Base-by-base conservation (phyloP, 2,888 invertebrate genomes). In the Anodontia alba region DNA sequence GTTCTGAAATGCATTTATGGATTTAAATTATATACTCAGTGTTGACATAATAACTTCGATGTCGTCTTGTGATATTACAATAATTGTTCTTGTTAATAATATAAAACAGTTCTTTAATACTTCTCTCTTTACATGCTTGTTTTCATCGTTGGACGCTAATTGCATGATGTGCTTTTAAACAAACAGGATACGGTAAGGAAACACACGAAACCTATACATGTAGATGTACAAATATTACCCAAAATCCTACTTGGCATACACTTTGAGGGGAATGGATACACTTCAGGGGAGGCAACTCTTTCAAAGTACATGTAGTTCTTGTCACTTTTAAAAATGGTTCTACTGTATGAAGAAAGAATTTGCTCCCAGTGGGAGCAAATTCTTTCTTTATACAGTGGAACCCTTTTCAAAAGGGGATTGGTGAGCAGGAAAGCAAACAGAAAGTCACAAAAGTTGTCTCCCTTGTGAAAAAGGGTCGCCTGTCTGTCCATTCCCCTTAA, bases 161-260 rank as follows among this genome's bases (percentile, higher is more conserved):
- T 79, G 85, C 87, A 84, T 83, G 85, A 82, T 72, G 80, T 82
- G 79, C 77, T 80, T 81, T 62, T 66, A 73, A 75, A 42, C 81
- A 81, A 49, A 76, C 84, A 89, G 88, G 88, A 89, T 43, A 75
- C 78, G 88, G 88, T 89, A 89, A 89, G 88, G 75, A 73, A 62
- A 69, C 49, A 78, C 70, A 38, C 15, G 54, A 12, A 54, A 80
- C 72, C n/a, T 46, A 8, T 17, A 46, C 23, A 54, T 26, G 26
- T 54, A 54, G 54, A 8, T 26, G 17, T 54, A 8, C 23, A 54
- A 26, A 54, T 54, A 26, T 20, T 26, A 54, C 54, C 26, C 54
- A 2, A 54, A 54, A 23, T 26, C 7, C 23, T 26, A 2, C 54
- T 26, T 8, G 5, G 23, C 12, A 54, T 49, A 49, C 15, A 10